Evolutionary conservation across 2,888 invertebrate species (phyloP).

Genomic region (Invenusta paracnida): DNA sequence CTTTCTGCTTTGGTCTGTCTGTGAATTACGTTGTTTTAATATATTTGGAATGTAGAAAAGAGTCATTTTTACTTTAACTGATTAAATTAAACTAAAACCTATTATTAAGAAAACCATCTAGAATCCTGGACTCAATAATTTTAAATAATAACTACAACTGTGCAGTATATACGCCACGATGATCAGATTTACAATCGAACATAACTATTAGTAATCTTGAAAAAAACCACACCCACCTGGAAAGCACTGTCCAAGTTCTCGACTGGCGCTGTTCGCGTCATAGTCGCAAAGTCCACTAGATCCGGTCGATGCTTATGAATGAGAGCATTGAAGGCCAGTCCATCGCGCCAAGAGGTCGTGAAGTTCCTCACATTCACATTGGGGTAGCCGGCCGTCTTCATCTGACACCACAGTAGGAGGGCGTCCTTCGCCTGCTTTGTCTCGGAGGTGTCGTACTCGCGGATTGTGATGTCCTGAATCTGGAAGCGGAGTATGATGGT

Average conservation of each 20-base stretch:
- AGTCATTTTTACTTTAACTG: no score
- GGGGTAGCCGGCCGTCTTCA: slow-evolving; percentile 99
- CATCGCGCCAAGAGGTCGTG: slow-evolving; percentile 97
- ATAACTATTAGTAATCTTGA: no score
- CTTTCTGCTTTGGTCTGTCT: no score
- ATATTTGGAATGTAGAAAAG: no score
- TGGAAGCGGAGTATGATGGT: slow-evolving; percentile 99
- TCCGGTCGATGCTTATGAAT: slow-evolving; percentile 89
- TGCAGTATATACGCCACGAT: no score
- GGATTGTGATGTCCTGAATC: slow-evolving; percentile 99
- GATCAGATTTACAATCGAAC: no score
- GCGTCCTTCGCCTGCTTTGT: slow-evolving; percentile 67
- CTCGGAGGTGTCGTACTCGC: slow-evolving; percentile 65
- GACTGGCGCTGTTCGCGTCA: slow-evolving; percentile 86
- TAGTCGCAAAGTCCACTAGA: slow-evolving; percentile 74
- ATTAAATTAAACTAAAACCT: no score
- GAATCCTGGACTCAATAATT: no score
- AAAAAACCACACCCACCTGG: no score
- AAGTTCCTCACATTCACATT: slow-evolving; percentile 98
- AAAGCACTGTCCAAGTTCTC: slow-evolving; percentile 91
- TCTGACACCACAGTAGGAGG: slow-evolving; percentile 95
- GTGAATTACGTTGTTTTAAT: no score
- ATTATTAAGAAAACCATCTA: no score
- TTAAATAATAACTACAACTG: no score
- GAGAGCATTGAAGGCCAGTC: slow-evolving; percentile 95